Evolutionary conservation across 2,888 invertebrate genomes (phyloP).

Genomic region (Parnassius mnemosyne): DNA sequence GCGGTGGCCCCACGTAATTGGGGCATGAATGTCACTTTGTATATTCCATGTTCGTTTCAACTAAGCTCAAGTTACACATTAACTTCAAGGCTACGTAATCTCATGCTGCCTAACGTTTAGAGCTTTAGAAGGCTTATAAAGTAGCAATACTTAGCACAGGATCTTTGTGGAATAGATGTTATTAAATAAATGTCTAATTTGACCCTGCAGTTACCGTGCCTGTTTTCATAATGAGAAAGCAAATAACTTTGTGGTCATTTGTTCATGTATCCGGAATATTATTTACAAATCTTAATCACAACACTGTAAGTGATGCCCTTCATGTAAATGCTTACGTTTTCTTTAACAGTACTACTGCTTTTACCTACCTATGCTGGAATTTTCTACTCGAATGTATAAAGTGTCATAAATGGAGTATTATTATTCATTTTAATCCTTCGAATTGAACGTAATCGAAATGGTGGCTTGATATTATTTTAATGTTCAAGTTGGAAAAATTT

Average conservation of each 20-base stretch:
- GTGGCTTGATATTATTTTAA: constrained; percentile 9
- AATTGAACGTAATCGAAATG: neutral
- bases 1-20: constrained; percentile 12
- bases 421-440: too few species aligned
- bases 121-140: neutral
- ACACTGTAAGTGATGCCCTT: too few species aligned
- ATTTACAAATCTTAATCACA: too few species aligned
- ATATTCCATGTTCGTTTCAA: constrained; percentile 17
- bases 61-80: constrained; percentile 18
- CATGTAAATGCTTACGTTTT: too few species aligned
- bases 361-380: too few species aligned
- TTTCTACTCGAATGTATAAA: too few species aligned
- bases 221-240: neutral
- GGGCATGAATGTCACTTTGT: constrained; percentile 21
- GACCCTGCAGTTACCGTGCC: constrained; percentile 1
- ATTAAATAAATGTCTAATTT: constrained; percentile 6
- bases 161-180: constrained; percentile 5
- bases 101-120: constrained; percentile 5
- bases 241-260: too few species aligned
- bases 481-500: too few species aligned
- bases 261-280: too few species aligned
- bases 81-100: constrained; percentile 18
- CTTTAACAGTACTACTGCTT: too few species aligned
- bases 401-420: too few species aligned
- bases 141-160: neutral